Conservation (phyloP, 1,140 invertebrate species). For the Neodiprion pinetum region DNA sequence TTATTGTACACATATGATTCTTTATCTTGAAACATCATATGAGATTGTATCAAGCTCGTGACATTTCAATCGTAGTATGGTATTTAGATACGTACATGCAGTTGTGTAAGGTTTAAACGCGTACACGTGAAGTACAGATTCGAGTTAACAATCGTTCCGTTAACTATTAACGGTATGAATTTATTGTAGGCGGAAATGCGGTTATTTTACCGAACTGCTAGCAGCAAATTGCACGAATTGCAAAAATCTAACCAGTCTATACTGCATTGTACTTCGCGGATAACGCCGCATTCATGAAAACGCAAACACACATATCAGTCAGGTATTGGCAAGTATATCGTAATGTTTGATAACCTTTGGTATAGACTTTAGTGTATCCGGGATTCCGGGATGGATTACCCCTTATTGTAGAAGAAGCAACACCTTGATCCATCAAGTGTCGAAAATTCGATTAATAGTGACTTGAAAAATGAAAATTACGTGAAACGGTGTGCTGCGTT, state of each 20-base stretch:
- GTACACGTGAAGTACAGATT: neutral
- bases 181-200: neutral
- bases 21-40: neutral
- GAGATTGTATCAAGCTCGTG: neutral
- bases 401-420: no score
- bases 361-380: neutral
- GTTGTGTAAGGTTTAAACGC: neutral
- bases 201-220: neutral
- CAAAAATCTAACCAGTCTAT: neutral
- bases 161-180: neutral
- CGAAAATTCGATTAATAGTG: no score
- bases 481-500: no score
- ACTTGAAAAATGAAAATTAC: no score
- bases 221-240: neutral
- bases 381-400: neutral
- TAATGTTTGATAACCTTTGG: neutral
- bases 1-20: neutral
- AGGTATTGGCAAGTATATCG: no score
- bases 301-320: neutral
- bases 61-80: neutral
- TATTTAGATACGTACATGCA: neutral
- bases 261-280: neutral
- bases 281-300: neutral
- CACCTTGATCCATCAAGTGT: no score
- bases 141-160: neutral